phyloP scores from a whole-genome alignment of 92 coral and sea anemone species.

The Ricordea florida region DNA sequence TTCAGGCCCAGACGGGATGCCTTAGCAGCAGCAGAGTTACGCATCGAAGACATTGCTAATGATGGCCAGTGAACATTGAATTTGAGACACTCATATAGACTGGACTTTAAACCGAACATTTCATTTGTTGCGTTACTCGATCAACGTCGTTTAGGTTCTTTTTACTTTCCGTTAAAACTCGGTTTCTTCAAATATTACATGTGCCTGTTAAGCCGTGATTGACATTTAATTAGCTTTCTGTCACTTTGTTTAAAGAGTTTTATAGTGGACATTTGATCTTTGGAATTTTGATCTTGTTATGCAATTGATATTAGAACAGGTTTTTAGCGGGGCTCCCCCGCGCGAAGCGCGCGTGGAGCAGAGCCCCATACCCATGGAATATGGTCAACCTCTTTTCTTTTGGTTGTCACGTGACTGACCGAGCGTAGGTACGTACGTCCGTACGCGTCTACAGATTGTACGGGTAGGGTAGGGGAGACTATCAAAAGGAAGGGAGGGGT shows the following conservation, averaged over 20 bases:
- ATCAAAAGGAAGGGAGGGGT: no score
- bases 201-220: constrained; percentile 4
- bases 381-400: no score
- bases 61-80: constrained; percentile 4
- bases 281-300: no score
- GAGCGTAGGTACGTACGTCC: no score
- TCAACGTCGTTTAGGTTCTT: constrained; percentile 17
- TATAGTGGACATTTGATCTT: constrained; percentile 2
- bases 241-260: neutral
- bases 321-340: no score
- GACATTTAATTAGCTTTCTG: constrained; percentile 3
- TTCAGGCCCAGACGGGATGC: constrained; percentile 32
- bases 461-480: no score
- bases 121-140: neutral
- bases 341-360: no score
- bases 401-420: no score
- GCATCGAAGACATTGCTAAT: constrained; percentile 9
- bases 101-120: neutral
- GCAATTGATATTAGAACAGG: constrained; percentile 8
- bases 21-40: constrained; percentile 6
- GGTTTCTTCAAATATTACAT: constrained; percentile 41
- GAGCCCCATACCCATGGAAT: no score
- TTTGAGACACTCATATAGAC: neutral
- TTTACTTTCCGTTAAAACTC: constrained; percentile 14
- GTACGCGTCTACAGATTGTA: no score